These are phyloP conservation scores for Lydus trimaculatus DNA, from an alignment of 2,888 invertebrate species.

Conservation along the genomic window DNA sequence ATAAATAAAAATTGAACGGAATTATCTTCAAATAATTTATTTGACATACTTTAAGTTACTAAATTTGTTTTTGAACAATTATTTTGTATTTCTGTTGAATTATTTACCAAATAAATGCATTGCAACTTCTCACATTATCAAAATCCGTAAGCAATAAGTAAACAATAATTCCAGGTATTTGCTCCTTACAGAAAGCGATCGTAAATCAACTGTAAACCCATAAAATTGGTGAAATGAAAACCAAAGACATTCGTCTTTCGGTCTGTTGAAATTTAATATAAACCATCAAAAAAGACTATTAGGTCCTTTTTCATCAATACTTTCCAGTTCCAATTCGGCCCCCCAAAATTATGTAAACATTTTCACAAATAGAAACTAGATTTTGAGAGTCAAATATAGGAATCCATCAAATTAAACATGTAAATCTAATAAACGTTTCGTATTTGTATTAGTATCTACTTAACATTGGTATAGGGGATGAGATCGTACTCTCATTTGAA, in stretches of 20 bases:
- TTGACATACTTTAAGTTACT: not conserved
- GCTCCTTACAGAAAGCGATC: not conserved
- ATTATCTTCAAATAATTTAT: not conserved
- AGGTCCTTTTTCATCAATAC: not conserved
- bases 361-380: not conserved
- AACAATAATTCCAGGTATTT: not conserved
- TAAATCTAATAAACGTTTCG: constrained; percentile 26
- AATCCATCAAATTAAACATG: constrained; percentile 19
- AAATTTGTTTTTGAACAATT: too few species aligned
- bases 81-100: too few species aligned
- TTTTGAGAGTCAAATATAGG: not conserved
- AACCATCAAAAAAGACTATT: not conserved
- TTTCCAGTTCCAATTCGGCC: not conserved
- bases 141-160: not conserved
- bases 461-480: constrained; percentile 14
- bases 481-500: constrained; percentile 16
- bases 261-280: not conserved
- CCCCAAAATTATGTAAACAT: not conserved
- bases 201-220: not conserved
- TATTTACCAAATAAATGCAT: not conserved
- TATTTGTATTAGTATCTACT: constrained; percentile 16
- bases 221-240: not conserved
- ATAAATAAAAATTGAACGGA: not conserved
- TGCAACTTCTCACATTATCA: not conserved
- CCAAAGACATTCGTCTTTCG: not conserved